Evolutionary conservation across 2,888 invertebrate species (phyloP).

Genomic region (Cancer borealis): DNA sequence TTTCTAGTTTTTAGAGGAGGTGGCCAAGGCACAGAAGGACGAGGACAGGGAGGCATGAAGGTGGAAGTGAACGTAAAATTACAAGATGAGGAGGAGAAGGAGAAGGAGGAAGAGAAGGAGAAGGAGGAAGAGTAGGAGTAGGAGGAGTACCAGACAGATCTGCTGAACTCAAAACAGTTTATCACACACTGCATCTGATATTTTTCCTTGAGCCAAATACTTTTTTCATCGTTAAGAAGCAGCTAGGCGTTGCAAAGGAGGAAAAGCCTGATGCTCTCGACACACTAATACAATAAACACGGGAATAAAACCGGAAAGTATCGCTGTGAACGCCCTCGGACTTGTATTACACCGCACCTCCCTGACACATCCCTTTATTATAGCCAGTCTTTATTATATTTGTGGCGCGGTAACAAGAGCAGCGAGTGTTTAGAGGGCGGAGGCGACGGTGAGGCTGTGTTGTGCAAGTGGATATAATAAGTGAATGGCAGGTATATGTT

Average conservation of each 20-base stretch:
- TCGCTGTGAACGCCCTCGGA: not conserved
- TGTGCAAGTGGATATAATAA: not conserved
- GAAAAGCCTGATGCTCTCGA: not conserved
- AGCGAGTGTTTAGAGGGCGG: not conserved
- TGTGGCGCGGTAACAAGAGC: not conserved
- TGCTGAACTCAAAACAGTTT: not conserved
- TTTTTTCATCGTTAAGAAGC: not conserved
- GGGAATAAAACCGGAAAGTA: not conserved
- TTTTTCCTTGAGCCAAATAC: not conserved
- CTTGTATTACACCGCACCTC: conserved; percentile 9
- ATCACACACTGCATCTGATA: not conserved
- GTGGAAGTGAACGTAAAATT: not conserved
- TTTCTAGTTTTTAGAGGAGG: not conserved
- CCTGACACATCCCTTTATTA: not conserved
- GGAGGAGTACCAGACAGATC: not conserved
- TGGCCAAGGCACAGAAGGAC: not conserved
- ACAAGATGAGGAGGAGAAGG: not conserved
- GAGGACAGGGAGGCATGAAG: not conserved
- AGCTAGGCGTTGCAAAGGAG: not conserved
- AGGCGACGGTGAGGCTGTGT: not conserved
- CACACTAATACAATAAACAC: conserved; percentile 5
- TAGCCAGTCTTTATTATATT: not conserved
- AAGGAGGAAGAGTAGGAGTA: not conserved
- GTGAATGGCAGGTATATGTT: too few relatives aligned
- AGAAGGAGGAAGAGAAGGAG: not conserved